Conservation (phyloP, 2,888 invertebrate genomes). For the Embidobia sp. region DNA sequence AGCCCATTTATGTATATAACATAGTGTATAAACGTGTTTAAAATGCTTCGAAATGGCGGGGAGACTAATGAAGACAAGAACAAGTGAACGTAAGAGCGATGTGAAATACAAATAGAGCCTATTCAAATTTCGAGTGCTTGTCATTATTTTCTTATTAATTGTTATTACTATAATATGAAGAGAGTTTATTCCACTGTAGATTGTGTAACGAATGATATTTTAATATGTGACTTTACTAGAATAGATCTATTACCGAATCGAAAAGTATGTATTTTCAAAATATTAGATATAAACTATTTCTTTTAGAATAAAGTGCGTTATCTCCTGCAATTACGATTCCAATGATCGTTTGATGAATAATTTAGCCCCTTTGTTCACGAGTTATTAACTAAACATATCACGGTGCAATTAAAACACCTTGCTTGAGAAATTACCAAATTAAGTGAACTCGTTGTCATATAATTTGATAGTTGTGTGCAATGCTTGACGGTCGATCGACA, state of each 20-base stretch:
- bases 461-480: no score
- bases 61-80: neutral
- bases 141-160: slow-evolving; percentile 52
- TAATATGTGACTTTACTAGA: slow-evolving; percentile 50
- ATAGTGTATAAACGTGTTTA: slow-evolving; percentile 25
- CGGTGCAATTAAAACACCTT: neutral
- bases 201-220: slow-evolving; percentile 43
- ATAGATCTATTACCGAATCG: slow-evolving; percentile 26
- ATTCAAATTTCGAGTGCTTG: slow-evolving; percentile 41
- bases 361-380: neutral
- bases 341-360: slow-evolving; percentile 3
- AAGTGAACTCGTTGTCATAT: no score
- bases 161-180: slow-evolving; percentile 26
- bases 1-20: no score
- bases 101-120: slow-evolving; percentile 25
- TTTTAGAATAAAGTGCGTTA: slow-evolving; percentile 32
- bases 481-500: no score
- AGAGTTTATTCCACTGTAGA: slow-evolving; percentile 37
- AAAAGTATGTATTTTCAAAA: slow-evolving; percentile 47
- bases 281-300: slow-evolving; percentile 43
- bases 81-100: slow-evolving; percentile 10
- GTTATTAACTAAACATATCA: slow-evolving; percentile 31
- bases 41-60: slow-evolving; percentile 19
- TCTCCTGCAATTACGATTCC: slow-evolving; percentile 5
- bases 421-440: no score